phyloP scores from a whole-genome alignment of 2,888 invertebrate genomes.

The Eupithecia insigniata region DNA sequence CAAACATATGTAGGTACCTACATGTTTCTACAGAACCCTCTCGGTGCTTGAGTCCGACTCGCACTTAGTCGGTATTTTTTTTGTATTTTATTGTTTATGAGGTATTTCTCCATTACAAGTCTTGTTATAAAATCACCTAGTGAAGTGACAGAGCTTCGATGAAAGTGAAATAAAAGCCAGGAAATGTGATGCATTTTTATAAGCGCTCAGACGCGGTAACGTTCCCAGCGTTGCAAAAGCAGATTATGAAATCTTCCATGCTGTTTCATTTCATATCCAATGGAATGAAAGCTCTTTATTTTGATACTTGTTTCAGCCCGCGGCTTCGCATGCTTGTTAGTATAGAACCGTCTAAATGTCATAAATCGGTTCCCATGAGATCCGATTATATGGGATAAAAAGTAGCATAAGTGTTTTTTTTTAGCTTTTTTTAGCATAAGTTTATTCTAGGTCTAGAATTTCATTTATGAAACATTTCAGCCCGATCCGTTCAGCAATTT shows the following conservation, averaged over 20 bases:
- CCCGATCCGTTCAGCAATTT: neutral
- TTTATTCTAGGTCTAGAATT: no score
- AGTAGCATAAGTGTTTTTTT: no score
- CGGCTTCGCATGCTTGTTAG: neutral
- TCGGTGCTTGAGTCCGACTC: no score
- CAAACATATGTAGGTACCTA: no score
- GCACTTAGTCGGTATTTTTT: no score
- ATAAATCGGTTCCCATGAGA: neutral
- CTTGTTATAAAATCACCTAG: neutral
- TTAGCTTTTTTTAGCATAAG: no score
- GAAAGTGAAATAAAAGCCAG: neutral
- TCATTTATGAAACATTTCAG: neutral
- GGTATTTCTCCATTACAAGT: no score
- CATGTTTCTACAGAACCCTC: no score
- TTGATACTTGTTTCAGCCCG: neutral
- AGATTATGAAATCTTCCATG: conserved; percentile 1
- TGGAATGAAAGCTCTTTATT: neutral
- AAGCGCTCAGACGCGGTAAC: neutral
- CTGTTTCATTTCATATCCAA: neutral
- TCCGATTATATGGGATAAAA: neutral
- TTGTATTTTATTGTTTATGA: no score
- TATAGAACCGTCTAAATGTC: neutral
- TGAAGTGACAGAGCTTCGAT: neutral
- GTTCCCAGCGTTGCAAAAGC: neutral
- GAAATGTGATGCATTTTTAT: neutral